phyloP scores from a whole-genome alignment of 2,888 invertebrate genomes.

The Stenichneumon culpator region DNA sequence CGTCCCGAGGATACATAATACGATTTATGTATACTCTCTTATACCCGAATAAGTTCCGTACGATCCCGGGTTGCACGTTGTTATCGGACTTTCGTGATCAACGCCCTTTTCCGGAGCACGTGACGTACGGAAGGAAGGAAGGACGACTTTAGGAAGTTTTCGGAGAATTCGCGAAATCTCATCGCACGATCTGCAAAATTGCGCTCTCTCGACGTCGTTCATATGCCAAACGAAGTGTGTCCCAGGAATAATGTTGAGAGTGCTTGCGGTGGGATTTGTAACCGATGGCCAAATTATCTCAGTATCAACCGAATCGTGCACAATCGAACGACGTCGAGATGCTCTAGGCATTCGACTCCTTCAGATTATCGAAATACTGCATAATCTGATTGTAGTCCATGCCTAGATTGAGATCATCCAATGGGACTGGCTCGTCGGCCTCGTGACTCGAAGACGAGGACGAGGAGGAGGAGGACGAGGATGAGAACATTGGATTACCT shows the following conservation, averaged over 20 bases:
- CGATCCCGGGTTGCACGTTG: conserved; percentile 34
- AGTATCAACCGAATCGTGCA: conserved; percentile 90
- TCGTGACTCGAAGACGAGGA: conserved; percentile 79
- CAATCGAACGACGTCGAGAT: conserved; percentile 89
- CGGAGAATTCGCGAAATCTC: conserved; percentile 64
- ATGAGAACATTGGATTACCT: conserved; percentile 95
- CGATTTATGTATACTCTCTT: conserved; percentile 35
- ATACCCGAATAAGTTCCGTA: conserved; percentile 43
- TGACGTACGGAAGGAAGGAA: conserved; percentile 56
- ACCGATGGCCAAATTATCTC: background rate
- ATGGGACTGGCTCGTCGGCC: conserved; percentile 88
- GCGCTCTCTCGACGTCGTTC: conserved; percentile 67
- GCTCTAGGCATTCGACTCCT: conserved; percentile 96
- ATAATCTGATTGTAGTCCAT: conserved; percentile 99
- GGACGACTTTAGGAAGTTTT: conserved; percentile 65
- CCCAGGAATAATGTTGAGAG: conserved; percentile 39
- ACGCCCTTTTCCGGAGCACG: conserved; percentile 14
- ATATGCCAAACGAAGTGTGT: conserved; percentile 47
- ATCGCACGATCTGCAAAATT: conserved; percentile 56
- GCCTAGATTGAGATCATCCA: conserved; percentile 93
- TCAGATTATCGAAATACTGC: conserved; percentile 99
- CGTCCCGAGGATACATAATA: conserved; percentile 32
- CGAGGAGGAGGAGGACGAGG: conserved; percentile 85
- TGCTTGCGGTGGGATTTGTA: background rate
- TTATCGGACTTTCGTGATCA: conserved; percentile 24